Evolutionary conservation across 2,888 invertebrate genomes (phyloP).

Genomic region (Scelioninae gen. 2): DNA sequence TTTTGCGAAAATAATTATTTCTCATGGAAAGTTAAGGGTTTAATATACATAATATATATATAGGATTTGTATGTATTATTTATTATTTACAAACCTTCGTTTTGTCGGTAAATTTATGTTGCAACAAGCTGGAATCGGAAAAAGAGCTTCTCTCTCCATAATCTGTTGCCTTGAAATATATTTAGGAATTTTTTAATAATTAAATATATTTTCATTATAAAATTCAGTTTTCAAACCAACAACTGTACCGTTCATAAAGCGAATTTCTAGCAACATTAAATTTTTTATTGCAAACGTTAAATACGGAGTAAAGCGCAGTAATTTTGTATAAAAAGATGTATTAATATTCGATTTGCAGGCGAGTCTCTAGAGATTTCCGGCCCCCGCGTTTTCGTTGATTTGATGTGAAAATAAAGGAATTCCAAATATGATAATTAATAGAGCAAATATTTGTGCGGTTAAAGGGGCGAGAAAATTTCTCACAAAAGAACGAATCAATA

Average conservation of each 20-base stretch:
- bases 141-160: conserved; percentile 76
- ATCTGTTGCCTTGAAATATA: conserved; percentile 62
- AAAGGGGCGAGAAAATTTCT: conserved; percentile 14
- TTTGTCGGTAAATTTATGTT: conserved; percentile 71
- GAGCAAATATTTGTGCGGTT: conserved; percentile 32
- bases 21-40: no score
- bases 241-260: no score
- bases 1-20: no score
- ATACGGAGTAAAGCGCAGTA: no score
- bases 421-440: conserved; percentile 16
- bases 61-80: no score
- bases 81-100: conserved; percentile 65
- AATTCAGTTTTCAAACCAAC: no score
- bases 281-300: no score
- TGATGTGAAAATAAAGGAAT: conserved; percentile 25
- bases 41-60: no score
- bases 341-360: conserved; percentile 9
- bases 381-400: conserved; percentile 30
- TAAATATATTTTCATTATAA: no score
- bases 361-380: conserved; percentile 31
- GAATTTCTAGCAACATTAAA: no score
- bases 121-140: conserved; percentile 77
- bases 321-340: background rate
- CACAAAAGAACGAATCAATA: no score
- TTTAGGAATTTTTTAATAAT: no score